Base-by-base conservation (phyloP, 2,113 vertebrate genomes). In the Eptesicus fuscus region DNA sequence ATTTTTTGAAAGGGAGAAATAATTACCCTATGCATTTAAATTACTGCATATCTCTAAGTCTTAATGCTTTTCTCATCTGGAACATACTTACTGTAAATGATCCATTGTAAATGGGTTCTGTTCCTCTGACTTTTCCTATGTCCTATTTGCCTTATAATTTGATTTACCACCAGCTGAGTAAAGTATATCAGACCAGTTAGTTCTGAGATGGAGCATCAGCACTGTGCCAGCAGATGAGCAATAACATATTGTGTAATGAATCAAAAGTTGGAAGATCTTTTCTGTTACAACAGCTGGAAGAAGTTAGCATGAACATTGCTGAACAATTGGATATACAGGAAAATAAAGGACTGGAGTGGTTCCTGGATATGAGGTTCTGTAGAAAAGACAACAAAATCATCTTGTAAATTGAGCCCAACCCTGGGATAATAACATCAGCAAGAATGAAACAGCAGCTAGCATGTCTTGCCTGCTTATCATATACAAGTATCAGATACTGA, bases 221-320 rank as follows among this genome's bases (percentile, higher is more conserved):
- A 77, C 32, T 53, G 47, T 49, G 79, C 69, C 67, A 49, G 82
- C 3, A 25, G 13, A 67, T 65, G 67, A 92, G 13, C 1, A n/a
- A 18, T 83, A 40, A 59, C 23, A 65, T 16, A 8, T 49, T 59
- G 76, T 51, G n/a, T 63, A 87, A 77, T 51, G 63, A 74, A 37
- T 93, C 35, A 76, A 42, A 71, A 47, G 22, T 69, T 80, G 87
- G 37, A 70, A 89, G 25, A 30, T 42, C 14, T 11, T 82, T 89
- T 78, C 83, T 91, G 42, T 74, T 40, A 56, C 51, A 96, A 22
- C 23, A 88, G 67, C 92, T 93, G 73, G 44, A 83, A 88, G 90
- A 10, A 59, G 37, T 53, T 79, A 70, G 73, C 69, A 32, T 90
- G 88, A 90, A 40, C 16, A 42, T 10, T 74, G 59, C 51, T 83